Percentiles rank a stretch among this genome's conserved stretches.
These are phyloP conservation scores for Myotis lucifugus DNA, from an alignment of 2,113 vertebrate species.

Conservation along the genomic window DNA sequence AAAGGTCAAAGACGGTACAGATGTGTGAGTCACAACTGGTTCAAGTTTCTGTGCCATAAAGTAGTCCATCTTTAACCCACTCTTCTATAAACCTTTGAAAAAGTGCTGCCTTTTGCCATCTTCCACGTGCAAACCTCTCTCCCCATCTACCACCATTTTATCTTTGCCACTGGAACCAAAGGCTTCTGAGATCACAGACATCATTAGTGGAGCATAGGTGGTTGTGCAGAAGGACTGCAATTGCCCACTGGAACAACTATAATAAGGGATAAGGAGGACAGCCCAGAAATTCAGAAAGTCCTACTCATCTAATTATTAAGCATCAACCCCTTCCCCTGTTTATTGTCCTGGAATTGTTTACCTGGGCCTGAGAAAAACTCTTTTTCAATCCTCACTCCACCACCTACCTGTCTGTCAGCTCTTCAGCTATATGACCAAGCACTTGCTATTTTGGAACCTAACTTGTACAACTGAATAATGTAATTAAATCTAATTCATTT, in stretches of 20 bases:
- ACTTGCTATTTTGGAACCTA: neutral
- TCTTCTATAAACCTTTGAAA: neutral
- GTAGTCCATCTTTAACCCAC: neutral
- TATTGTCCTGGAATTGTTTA: neutral
- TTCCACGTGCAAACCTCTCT: neutral
- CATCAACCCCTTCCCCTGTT: neutral
- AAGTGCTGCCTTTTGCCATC: neutral
- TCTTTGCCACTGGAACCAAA: neutral
- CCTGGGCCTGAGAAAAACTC: neutral
- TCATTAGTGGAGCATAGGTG: accelerated
- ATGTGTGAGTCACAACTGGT: conserved; percentile 32
- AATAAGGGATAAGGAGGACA: neutral
- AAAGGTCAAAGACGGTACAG: conserved; percentile 70
- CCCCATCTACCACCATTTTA: neutral
- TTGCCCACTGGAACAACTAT: neutral
- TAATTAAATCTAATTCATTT: conserved; percentile 26
- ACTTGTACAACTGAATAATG: neutral
- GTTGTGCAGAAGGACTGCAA: neutral
- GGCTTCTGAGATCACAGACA: neutral
- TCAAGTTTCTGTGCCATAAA: neutral
- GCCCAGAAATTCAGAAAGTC: neutral
- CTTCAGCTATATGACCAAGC: neutral
- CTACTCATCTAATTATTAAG: neutral
- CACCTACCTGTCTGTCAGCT: neutral
- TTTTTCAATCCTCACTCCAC: neutral